Conservation (phyloP, 2,888 invertebrate genomes). For the Lumbricus terrestris region DNA sequence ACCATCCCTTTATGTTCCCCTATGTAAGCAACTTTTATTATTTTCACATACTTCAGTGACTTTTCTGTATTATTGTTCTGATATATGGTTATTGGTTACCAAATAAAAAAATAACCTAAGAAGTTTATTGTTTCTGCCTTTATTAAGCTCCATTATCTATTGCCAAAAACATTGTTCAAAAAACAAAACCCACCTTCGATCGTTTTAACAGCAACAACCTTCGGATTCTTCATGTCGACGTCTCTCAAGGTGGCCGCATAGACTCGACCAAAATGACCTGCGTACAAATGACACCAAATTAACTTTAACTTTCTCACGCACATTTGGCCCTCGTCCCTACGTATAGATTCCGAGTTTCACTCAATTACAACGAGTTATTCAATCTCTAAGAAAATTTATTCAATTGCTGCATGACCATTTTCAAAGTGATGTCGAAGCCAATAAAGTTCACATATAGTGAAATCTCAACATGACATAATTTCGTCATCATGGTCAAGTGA, state of each 20-base stretch:
- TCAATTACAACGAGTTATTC: not conserved
- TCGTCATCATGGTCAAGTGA: not conserved
- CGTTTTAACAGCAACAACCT: conserved; percentile 55
- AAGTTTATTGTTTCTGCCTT: too few species aligned
- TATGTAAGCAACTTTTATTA: too few species aligned
- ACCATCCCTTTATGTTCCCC: too few species aligned
- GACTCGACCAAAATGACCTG: conserved; percentile 59
- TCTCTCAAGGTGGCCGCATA: conserved; percentile 49
- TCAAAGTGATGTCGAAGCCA: not conserved
- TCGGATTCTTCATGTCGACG: conserved; percentile 47
- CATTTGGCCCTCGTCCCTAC: not conserved
- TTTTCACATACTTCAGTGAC: too few species aligned
- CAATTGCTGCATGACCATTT: not conserved
- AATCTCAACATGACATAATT: not conserved
- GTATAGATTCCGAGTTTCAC: not conserved
- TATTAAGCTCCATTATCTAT: too few species aligned
- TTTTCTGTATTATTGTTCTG: too few species aligned
- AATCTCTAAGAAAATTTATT: not conserved
- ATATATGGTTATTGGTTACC: too few species aligned
- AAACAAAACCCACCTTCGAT: conserved; percentile 47
- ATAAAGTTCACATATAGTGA: not conserved
- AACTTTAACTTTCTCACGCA: not conserved
- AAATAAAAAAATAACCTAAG: too few species aligned
- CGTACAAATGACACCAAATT: not conserved
- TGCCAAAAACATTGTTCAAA: not conserved